Evolutionary conservation across 2,113 vertebrate genomes (phyloP).

Genomic region (Nerophis ophidion): DNA sequence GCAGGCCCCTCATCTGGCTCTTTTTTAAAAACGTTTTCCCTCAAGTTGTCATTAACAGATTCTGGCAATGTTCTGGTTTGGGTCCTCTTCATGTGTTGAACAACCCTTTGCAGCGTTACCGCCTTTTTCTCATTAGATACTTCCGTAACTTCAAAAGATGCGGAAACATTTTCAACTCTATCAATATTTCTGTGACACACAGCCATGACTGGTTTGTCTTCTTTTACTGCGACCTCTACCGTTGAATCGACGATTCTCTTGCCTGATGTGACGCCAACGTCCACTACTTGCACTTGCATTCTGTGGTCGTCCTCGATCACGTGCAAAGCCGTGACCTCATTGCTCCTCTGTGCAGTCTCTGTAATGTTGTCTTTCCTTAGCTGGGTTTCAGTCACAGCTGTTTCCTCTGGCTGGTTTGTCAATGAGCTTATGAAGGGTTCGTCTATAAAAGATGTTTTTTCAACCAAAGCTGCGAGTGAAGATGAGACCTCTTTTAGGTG

Average conservation of each 20-base stretch:
- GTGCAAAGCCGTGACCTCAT: constrained; percentile 15
- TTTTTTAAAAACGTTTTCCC: constrained; percentile 9
- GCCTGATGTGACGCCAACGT: constrained; percentile 28
- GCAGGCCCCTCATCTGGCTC: constrained; percentile 2
- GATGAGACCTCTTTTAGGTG: constrained; percentile 16
- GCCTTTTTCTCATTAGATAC: constrained; percentile 57
- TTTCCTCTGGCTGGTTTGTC: constrained; percentile 38
- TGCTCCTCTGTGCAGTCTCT: constrained; percentile 29
- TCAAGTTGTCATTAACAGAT: neutral
- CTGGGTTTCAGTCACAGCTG: constrained; percentile 26
- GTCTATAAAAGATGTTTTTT: constrained; percentile 32
- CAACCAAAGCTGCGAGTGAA: constrained; percentile 11
- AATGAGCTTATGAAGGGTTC: constrained; percentile 34
- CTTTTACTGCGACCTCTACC: constrained; percentile 39
- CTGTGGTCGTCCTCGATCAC: constrained; percentile 29
- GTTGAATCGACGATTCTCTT: constrained; percentile 18
- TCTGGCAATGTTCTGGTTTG: constrained; percentile 44
- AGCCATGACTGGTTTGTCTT: constrained; percentile 24
- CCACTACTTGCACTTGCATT: constrained; percentile 26
- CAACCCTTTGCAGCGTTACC: constrained; percentile 59
- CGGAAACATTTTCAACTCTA: neutral
- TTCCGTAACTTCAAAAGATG: constrained; percentile 29
- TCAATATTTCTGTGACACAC: constrained; percentile 26
- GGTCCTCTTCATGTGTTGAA: constrained; percentile 65
- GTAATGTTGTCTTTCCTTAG: constrained; percentile 21